Conservation (phyloP, 2,797 vertebrate genomes). For the Platalea minor region DNA sequence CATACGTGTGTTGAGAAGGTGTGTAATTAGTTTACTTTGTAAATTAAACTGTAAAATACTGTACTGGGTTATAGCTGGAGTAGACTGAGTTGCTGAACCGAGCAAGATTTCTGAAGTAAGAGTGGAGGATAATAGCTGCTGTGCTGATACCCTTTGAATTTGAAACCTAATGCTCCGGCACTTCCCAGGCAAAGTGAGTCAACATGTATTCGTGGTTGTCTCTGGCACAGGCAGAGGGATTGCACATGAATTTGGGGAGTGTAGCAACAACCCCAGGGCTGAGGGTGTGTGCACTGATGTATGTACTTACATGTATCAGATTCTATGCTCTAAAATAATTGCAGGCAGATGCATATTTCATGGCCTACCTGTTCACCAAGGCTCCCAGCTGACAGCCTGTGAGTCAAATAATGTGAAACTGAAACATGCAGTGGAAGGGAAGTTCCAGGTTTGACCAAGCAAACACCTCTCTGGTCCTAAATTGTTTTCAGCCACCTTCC, state of each 20-base stretch:
- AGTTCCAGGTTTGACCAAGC: slow-evolving; percentile 34
- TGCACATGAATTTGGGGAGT: not conserved
- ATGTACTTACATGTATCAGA: not conserved
- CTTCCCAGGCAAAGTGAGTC: not conserved
- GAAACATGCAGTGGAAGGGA: not conserved
- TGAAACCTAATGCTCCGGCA: not conserved
- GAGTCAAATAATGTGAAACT: slow-evolving; percentile 37
- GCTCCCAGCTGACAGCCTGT: slow-evolving; percentile 13
- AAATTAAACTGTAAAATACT: not conserved
- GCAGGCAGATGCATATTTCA: not conserved
- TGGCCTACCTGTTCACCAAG: not conserved
- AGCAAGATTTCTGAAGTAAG: not conserved
- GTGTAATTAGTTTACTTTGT: not conserved
- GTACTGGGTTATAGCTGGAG: not conserved
- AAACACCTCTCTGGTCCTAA: slow-evolving; percentile 33
- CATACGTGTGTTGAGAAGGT: not conserved
- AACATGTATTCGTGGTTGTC: not conserved
- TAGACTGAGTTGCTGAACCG: not conserved
- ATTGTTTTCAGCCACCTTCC: slow-evolving; percentile 36
- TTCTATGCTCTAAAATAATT: not conserved
- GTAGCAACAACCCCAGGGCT: not conserved
- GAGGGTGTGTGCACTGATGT: not conserved
- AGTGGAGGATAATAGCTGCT: not conserved
- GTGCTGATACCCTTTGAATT: not conserved
- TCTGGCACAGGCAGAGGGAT: not conserved